Conservation (phyloP, 2,888 invertebrate genomes). For the Pandemis heparana region DNA sequence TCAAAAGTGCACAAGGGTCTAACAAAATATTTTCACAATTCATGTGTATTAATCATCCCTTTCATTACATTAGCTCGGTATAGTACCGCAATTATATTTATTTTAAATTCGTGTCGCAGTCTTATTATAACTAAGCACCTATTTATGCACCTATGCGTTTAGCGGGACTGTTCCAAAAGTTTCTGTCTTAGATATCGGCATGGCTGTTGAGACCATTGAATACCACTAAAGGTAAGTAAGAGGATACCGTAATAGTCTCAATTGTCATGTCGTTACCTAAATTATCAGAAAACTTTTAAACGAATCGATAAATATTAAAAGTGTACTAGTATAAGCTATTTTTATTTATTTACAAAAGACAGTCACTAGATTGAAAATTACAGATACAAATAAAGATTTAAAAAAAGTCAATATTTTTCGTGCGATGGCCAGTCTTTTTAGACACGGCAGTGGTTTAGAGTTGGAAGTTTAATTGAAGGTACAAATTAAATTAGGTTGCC, state of each 20-base stretch:
- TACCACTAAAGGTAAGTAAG: neutral
- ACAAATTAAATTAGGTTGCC: too few species aligned
- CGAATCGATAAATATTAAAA: neutral
- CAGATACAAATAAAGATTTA: neutral
- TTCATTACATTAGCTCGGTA: conserved; percentile 41
- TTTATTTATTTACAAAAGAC: conserved; percentile 38
- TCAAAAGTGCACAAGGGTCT: neutral
- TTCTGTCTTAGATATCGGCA: neutral
- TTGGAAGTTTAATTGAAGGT: too few species aligned
- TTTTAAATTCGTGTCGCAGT: conserved; percentile 84
- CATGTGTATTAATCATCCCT: neutral
- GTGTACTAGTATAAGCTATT: neutral
- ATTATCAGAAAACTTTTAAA: neutral
- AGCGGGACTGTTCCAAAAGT: neutral
- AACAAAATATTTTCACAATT: neutral
- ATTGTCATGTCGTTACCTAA: neutral
- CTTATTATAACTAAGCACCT: conserved; percentile 80
- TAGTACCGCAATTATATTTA: conserved; percentile 49
- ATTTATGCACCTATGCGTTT: conserved; percentile 46
- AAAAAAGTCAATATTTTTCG: too few species aligned
- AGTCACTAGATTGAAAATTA: conserved; percentile 25
- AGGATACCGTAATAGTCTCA: neutral
- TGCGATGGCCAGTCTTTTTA: too few species aligned
- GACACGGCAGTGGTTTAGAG: too few species aligned
- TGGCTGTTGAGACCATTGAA: too few species aligned